A percentile compares a stretch with the other conserved stretches of the same genome.
These are phyloP conservation scores for Sinodicranocentrus sp. DNA, from an alignment of 2,888 invertebrate species.

Conservation along the genomic window DNA sequence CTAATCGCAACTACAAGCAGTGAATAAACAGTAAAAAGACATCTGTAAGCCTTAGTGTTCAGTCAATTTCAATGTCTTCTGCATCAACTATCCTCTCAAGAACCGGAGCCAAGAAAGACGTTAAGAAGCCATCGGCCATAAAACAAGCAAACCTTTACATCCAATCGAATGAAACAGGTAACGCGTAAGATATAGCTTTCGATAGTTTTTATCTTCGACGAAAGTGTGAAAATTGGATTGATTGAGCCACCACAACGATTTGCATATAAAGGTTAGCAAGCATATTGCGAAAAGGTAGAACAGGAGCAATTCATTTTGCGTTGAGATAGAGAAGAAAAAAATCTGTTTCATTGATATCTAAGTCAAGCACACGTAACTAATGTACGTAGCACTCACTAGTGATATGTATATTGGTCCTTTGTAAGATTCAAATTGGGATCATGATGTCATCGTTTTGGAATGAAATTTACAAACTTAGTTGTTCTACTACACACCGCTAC, in stretches of 20 bases:
- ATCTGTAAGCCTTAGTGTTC: too few relatives aligned
- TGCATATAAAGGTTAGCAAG: conserved; percentile 5
- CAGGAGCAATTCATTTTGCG: neutral
- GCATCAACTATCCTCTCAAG: neutral
- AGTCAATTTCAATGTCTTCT: neutral
- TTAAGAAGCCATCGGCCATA: conserved; percentile 31
- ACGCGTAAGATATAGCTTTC: neutral
- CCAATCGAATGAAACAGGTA: neutral
- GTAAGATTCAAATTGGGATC: conserved; percentile 61
- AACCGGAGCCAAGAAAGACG: conserved; percentile 40
- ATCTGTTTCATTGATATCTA: conserved; percentile 12
- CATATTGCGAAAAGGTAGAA: neutral
- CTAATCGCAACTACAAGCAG: too few relatives aligned
- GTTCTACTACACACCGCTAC: neutral
- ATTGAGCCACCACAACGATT: conserved; percentile 37
- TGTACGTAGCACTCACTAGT: neutral
- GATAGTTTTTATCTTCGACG: conserved; percentile 37
- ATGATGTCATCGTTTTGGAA: conserved; percentile 65
- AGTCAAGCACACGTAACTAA: neutral
- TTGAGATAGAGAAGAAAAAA: neutral
- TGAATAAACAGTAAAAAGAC: neutral
- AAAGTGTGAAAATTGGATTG: conserved; percentile 60
- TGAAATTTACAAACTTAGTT: conserved; percentile 33
- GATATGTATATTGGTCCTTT: neutral
- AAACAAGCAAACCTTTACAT: neutral